Base-by-base conservation (phyloP, 92 coral and sea anemone genomes). In the Phymanthus crucifer region DNA sequence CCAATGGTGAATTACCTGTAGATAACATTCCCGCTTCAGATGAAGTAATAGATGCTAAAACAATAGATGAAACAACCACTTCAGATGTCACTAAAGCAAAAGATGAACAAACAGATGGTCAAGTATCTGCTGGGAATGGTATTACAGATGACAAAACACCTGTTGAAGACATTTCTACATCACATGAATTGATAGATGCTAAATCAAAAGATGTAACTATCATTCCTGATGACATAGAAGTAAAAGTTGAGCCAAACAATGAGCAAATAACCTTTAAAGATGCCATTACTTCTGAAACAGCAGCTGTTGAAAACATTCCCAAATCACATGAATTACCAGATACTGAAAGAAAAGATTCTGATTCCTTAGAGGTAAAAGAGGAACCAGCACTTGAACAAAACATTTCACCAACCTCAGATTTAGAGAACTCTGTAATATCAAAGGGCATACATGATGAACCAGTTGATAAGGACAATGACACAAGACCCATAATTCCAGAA, bases 401-500 rank as follows among this genome's bases (percentile, higher is more conserved):
- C 29, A 29, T 61, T 61, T 61, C 13, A 27, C 17, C 34, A 61
- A 26, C 32, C 27, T 9, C n/a, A 23, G 27, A 54, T 54, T 54
- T 54, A 54, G 47, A 33, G 24, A 72, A 29, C 40, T 2, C 16
- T 43, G 76, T 40, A 40, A 38, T 37, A 37, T 17, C 76, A 40
- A 50, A 72, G 38, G 57, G 45, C 32, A 26, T 21, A 21, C 57
- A n/a, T 24, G 68, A 61, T 24, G 29, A 61, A 13, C 19, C 4
- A 2, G 4, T 61, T 11, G 35, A 61, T 27, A 29, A 29, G 29
- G 18, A 61, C 6, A 34, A 29, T 26, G 68, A 27, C 32, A 16
- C 2, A 18, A 5, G 34, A 24, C 68, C 32, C 10, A 34, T 27
- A 24, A 61, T 61, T 24, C 77, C 83, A 47, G 83, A 70, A 68